Evolutionary conservation across 2,113 vertebrate species (phyloP).

Genomic region (Emberiza fucata): DNA sequence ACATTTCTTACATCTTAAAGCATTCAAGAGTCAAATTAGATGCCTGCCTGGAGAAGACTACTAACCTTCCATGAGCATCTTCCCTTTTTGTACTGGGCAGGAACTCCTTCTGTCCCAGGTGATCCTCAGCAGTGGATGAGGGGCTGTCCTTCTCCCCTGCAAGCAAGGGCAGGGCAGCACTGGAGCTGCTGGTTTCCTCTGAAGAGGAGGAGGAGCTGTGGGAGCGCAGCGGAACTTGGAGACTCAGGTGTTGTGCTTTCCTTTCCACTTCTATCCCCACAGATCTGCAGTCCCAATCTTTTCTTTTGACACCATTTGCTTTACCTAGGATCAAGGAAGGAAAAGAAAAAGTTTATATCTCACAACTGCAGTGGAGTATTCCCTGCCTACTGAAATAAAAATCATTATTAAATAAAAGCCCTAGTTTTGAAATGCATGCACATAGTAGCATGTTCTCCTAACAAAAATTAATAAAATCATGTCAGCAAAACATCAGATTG

Average conservation of each 20-base stretch:
- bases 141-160: slow-evolving; percentile 88
- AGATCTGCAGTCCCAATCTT: slow-evolving; percentile 81
- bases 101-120: slow-evolving; percentile 67
- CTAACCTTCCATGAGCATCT: slow-evolving; percentile 81
- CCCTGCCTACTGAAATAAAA: not conserved
- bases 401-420: not conserved
- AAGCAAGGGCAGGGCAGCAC: slow-evolving; percentile 89
- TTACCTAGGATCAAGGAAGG: slow-evolving; percentile 70
- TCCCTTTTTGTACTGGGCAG: slow-evolving; percentile 72
- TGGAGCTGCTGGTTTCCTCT: slow-evolving; percentile 91
- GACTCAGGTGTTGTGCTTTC: slow-evolving; percentile 85
- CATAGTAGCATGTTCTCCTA: not conserved
- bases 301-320: slow-evolving; percentile 76
- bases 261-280: slow-evolving; percentile 81
- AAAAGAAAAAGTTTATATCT: not conserved
- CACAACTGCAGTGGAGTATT: not conserved
- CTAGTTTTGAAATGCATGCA: not conserved
- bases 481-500: not conserved
- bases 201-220: slow-evolving; percentile 94
- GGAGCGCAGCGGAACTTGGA: slow-evolving; percentile 88
- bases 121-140: slow-evolving; percentile 81
- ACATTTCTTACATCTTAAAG: not conserved
- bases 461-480: not conserved
- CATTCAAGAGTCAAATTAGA: not conserved
- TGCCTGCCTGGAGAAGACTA: not conserved